phyloP scores from a whole-genome alignment of 2,113 vertebrate genomes.

The Crotalus viridis region DNA sequence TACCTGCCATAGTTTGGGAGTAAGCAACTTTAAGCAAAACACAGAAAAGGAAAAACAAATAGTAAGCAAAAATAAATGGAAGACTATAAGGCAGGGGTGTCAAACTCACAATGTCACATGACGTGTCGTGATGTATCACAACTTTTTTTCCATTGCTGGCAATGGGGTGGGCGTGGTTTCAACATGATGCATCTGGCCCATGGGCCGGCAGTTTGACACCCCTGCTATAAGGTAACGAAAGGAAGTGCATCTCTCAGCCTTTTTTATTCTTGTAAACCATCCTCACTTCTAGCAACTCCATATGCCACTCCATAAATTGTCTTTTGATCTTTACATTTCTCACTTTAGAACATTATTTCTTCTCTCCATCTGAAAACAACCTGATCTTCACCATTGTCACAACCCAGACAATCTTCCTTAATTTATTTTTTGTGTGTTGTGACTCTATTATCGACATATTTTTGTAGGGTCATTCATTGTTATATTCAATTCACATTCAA shows the following conservation, averaged over 20 bases:
- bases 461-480: background rate
- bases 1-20: background rate
- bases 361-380: background rate
- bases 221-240: background rate
- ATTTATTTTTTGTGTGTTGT: background rate
- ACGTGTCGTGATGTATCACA: too few relatives aligned
- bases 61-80: background rate
- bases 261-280: background rate
- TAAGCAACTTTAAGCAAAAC: background rate
- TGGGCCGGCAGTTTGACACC: too few relatives aligned
- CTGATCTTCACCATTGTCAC: background rate
- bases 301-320: background rate
- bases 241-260: background rate
- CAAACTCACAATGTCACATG: too few relatives aligned
- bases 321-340: background rate
- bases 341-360: background rate
- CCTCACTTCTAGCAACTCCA: background rate
- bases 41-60: background rate
- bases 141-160: too few relatives aligned
- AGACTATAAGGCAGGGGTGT: background rate
- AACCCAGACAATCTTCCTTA: background rate
- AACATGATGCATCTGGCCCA: too few relatives aligned
- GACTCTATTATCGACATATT: background rate
- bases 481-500: background rate
- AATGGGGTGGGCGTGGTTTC: too few relatives aligned